Base-by-base conservation (phyloP, 1,140 invertebrate genomes). In the Helicoverpa armigera region DNA sequence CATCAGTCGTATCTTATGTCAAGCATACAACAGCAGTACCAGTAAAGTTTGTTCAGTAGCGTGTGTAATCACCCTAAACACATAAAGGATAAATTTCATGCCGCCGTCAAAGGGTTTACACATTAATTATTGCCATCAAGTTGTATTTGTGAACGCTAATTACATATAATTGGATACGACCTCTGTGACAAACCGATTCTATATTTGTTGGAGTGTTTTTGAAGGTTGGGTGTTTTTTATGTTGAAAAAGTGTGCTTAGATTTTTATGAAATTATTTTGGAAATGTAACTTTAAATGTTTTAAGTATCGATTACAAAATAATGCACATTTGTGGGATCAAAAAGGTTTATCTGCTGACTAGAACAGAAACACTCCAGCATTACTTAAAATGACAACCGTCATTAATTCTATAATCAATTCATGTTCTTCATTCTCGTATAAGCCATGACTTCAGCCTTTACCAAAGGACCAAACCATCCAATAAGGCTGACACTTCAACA, bases 51-150 rank as follows among this genome's bases (percentile, higher is more conserved):
- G 5, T 3, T 13, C 31, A 29, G 58, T 10, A 76, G 43, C 73
- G 73, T 67, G 61, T 78, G 50, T 67, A 56, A 54, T 78, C 75
- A 53, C 16, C 31, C 60, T 63, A 78, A 78, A 67, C 16, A 78
- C 61, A 78, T 67, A 63, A 43, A 16, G 75, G 29, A 67, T 78
- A 67, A 67, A 67, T 54, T 35, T 67, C 63, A 78, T 78, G 48
- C 23, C 61, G 1, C 12, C 61, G 63, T 78, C 75, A 78, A 78
- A 78, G 75, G 61, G 51, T 54, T 35, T 14, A 16, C 29, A 76
- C 23, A 78, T 78, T 78, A 78, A 78, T 43, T 43, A 43, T 78
- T 78, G 75, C 75, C 75, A 54, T 67, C 75, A 78, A 78, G 29
- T 78, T 61, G 60, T 65, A 67, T 61, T 75, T 54, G 48, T 60